phyloP scores from a whole-genome alignment of 2,888 invertebrate species.

The Eupeodes latifasciatus region DNA sequence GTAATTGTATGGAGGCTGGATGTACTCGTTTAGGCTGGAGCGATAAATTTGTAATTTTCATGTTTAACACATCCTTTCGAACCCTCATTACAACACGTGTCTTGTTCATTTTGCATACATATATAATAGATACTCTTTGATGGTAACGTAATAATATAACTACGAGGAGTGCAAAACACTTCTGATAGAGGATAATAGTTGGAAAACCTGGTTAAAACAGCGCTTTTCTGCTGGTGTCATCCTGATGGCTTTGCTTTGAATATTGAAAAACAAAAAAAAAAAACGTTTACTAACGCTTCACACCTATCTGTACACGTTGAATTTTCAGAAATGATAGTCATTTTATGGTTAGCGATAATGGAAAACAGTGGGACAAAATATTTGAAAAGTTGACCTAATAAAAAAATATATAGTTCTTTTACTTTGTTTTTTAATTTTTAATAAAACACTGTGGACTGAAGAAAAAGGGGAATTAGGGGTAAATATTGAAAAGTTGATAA shows the following conservation, averaged over 20 bases:
- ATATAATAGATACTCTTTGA: neutral
- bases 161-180: neutral
- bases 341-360: neutral
- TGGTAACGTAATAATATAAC: neutral
- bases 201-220: constrained; percentile 11
- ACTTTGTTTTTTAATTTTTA: neutral
- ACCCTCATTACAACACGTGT: constrained; percentile 35
- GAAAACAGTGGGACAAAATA: neutral
- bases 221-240: constrained; percentile 1
- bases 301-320: neutral
- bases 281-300: neutral
- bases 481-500: too few species aligned
- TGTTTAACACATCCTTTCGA: constrained; percentile 32
- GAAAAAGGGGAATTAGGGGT: too few species aligned
- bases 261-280: neutral
- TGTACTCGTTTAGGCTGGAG: neutral
- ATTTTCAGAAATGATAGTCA: neutral
- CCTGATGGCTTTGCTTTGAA: constrained; percentile 10
- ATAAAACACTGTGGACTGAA: too few species aligned
- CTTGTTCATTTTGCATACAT: neutral
- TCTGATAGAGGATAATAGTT: constrained; percentile 4
- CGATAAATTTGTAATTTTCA: constrained; percentile 42
- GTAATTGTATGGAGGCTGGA: too few species aligned
- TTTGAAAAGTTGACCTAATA: too few species aligned
- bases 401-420: too few species aligned